Percentiles rank a stretch among this genome's conserved stretches.
phyloP scores from a whole-genome alignment of 2,797 vertebrate species.

The Helarctos malayanus region DNA sequence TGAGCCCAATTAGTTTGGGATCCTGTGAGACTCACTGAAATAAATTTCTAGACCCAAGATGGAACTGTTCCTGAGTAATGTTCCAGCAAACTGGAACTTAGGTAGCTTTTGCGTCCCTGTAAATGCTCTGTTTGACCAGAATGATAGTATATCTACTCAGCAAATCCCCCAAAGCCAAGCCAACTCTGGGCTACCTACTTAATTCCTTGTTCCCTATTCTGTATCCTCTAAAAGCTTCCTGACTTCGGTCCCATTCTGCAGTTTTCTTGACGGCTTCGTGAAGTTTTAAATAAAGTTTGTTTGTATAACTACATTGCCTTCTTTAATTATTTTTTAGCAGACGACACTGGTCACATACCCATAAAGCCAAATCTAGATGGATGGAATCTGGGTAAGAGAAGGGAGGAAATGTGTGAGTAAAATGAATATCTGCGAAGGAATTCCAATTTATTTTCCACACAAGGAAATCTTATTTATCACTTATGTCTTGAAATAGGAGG shows the following conservation, averaged over 20 bases:
- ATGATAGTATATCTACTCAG: not conserved
- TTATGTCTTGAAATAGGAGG: not conserved
- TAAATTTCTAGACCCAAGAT: not conserved
- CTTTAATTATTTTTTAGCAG: not conserved
- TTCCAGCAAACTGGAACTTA: not conserved
- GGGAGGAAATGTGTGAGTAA: not conserved
- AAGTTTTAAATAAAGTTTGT: not conserved
- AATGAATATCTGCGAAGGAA: not conserved
- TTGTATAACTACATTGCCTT: not conserved
- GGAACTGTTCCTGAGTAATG: not conserved
- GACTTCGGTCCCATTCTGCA: not conserved
- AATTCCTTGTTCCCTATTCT: not conserved
- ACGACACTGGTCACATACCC: not conserved
- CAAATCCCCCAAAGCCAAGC: not conserved
- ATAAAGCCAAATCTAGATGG: not conserved
- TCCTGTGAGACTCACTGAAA: not conserved
- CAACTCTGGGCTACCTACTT: not conserved
- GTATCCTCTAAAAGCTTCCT: not conserved
- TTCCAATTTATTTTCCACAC: not conserved
- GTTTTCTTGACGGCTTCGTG: not conserved
- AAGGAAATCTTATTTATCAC: not conserved
- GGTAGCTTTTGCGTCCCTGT: not conserved
- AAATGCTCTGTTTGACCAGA: not conserved
- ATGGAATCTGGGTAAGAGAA: not conserved
- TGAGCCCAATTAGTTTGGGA: not conserved